Evolutionary conservation across 2,888 invertebrate genomes (phyloP).

Genomic region (Hydropsyche betteni): DNA sequence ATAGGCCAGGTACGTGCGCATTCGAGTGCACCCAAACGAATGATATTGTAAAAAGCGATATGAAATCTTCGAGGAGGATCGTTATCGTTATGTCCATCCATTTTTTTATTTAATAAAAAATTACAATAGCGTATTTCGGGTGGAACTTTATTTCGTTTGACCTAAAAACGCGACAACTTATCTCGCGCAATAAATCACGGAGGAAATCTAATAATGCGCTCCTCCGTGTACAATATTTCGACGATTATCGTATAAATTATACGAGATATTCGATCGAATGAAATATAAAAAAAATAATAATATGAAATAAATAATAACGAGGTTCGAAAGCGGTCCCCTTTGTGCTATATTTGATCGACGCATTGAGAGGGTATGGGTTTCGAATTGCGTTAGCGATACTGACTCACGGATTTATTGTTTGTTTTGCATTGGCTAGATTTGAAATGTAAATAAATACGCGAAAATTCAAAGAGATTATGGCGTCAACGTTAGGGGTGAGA

Average conservation of each 20-base stretch:
- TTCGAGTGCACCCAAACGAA: background rate
- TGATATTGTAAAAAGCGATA: background rate
- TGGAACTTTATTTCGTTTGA: slow-evolving; percentile 6
- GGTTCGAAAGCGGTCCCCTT: no score
- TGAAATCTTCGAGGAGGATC: no score
- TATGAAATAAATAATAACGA: no score
- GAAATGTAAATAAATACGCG: slow-evolving; percentile 37
- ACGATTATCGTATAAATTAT: no score
- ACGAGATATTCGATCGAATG: no score
- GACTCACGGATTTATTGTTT: slow-evolving; percentile 36
- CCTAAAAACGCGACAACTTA: slow-evolving; percentile 26
- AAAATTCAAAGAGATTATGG: slow-evolving; percentile 32
- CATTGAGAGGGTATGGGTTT: slow-evolving; percentile 11
- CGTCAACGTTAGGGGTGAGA: slow-evolving; percentile 18
- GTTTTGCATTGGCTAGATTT: slow-evolving; percentile 28
- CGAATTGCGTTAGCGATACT: slow-evolving; percentile 9
- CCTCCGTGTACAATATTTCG: no score
- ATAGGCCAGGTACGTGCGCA: background rate
- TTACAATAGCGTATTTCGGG: no score
- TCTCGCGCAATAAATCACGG: slow-evolving; percentile 30
- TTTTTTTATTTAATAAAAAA: no score
- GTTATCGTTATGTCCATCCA: no score
- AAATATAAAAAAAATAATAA: no score
- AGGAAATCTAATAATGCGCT: slow-evolving; percentile 17
- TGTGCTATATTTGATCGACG: no score